Evolutionary conservation across 2,888 invertebrate species (phyloP).

Genomic region (Leptarthrus brevirostris): DNA sequence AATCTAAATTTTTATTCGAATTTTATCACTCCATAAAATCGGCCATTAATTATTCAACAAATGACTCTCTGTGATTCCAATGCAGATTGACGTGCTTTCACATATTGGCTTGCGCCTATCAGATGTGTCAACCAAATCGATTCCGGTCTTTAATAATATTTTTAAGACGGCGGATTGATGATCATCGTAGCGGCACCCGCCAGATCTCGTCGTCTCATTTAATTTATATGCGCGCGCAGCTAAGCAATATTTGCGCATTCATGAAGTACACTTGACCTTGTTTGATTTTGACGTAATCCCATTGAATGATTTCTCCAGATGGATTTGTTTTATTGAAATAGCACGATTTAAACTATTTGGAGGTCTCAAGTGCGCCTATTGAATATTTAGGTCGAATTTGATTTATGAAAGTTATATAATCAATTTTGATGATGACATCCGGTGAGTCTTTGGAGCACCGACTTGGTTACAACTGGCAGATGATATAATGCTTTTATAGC

Average conservation of each 20-base stretch:
- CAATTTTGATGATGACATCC: not conserved
- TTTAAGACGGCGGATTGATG: not conserved
- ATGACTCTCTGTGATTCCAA: slow-evolving; percentile 28
- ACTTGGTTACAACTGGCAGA: no score
- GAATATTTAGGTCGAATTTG: slow-evolving; percentile 37
- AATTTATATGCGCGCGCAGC: slow-evolving; percentile 9
- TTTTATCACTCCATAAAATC: not conserved
- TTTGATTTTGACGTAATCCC: slow-evolving; percentile 44
- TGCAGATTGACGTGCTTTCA: slow-evolving; percentile 33
- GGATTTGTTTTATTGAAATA: slow-evolving; percentile 35
- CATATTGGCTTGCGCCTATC: slow-evolving; percentile 19
- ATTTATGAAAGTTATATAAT: slow-evolving; percentile 34
- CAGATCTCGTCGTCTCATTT: slow-evolving; percentile 11
- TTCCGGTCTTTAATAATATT: slow-evolving; percentile 17
- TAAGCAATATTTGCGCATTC: slow-evolving; percentile 29
- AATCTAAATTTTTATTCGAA: not conserved
- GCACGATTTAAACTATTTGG: slow-evolving; percentile 6
- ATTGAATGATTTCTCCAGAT: slow-evolving; percentile 30
- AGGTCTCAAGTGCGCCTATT: slow-evolving; percentile 21
- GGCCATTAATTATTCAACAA: slow-evolving; percentile 30
- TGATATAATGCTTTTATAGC: no score
- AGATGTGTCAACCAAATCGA: slow-evolving; percentile 27
- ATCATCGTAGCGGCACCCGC: not conserved
- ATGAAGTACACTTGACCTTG: slow-evolving; percentile 35
- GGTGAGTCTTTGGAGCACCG: no score